phyloP scores from a whole-genome alignment of 2,797 vertebrate genomes.

The Spea hammondii region DNA sequence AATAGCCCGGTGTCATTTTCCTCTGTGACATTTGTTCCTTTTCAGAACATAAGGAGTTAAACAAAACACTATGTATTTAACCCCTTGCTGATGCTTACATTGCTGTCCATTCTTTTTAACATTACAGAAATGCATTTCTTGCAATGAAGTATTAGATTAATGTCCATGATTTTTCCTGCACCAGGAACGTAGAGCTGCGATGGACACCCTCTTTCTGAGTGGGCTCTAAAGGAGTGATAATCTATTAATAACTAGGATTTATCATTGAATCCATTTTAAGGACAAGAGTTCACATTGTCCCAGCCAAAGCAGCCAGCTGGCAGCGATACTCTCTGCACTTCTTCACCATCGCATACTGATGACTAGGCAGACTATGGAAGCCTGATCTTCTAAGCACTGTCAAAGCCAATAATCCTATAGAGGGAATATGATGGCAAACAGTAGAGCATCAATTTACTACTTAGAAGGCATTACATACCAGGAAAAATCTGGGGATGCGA shows the following conservation, averaged over 20 bases:
- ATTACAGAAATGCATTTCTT: too few species aligned
- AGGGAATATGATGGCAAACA: too few species aligned
- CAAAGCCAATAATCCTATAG: too few species aligned
- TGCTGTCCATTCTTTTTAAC: too few species aligned
- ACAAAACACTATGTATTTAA: neutral
- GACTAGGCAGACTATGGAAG: too few species aligned
- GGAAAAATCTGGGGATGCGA: too few species aligned
- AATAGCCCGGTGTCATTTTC: slow-evolving; percentile 20
- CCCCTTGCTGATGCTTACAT: too few species aligned
- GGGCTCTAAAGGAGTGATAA: neutral
- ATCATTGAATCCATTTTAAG: neutral
- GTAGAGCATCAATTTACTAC: too few species aligned
- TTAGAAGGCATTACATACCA: too few species aligned
- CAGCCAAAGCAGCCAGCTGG: neutral
- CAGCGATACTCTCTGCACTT: neutral
- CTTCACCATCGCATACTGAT: too few species aligned
- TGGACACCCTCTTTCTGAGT: too few species aligned
- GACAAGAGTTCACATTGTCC: neutral
- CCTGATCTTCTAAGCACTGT: too few species aligned
- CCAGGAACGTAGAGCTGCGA: neutral
- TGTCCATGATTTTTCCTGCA: neutral
- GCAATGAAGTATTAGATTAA: neutral
- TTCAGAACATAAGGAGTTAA: slow-evolving; percentile 6
- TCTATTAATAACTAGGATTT: slow-evolving; percentile 18
- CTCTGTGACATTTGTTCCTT: neutral